Evolutionary conservation across 2,797 vertebrate species (phyloP).

Genomic region (Microhierax caerulescens): DNA sequence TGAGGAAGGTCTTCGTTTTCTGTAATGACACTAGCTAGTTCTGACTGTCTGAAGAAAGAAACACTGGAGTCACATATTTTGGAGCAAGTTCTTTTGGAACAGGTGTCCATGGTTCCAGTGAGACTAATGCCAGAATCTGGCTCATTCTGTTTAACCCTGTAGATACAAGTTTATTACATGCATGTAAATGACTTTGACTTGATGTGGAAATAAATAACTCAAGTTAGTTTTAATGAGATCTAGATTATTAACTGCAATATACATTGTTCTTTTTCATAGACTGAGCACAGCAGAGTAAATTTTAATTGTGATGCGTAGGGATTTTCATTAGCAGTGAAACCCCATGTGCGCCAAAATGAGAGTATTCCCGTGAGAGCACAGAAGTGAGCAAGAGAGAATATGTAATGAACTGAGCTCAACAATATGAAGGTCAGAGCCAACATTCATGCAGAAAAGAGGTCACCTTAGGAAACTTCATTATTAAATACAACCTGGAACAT

Average conservation of each 20-base stretch:
- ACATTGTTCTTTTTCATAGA: not conserved
- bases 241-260: slow-evolving; percentile 1
- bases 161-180: not conserved
- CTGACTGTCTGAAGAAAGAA: not conserved
- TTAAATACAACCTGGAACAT: slow-evolving; percentile 5
- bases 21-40: not conserved
- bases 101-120: not conserved
- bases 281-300: slow-evolving; percentile 10
- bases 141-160: slow-evolving; percentile 15
- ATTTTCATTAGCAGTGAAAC: slow-evolving; percentile 44
- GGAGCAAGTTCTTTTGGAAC: not conserved
- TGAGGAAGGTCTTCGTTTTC: not conserved
- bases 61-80: not conserved
- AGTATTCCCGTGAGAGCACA: slow-evolving; percentile 9
- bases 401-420: slow-evolving; percentile 38
- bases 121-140: not conserved
- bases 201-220: not conserved
- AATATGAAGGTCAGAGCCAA: slow-evolving; percentile 47
- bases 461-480: not conserved
- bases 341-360: not conserved
- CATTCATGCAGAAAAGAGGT: slow-evolving; percentile 1
- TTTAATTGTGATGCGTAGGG: slow-evolving; percentile 35
- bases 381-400: slow-evolving; percentile 7
- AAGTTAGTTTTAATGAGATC: not conserved
- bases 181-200: not conserved